These are phyloP conservation scores for Drosophila repleta DNA, from an alignment of 1,140 invertebrate genomes.

Conservation along the genomic window DNA sequence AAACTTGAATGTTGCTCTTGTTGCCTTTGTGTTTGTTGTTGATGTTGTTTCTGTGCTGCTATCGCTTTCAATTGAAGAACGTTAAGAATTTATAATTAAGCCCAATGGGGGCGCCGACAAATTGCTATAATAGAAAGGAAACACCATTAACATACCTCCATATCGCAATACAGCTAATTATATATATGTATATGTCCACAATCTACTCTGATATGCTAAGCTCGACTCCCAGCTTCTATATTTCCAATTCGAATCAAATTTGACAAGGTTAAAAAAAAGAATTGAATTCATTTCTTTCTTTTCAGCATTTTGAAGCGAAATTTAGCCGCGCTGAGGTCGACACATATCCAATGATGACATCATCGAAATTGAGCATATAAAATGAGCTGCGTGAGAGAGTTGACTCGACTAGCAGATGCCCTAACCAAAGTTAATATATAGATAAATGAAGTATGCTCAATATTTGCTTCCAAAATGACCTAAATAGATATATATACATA, in stretches of 20 bases:
- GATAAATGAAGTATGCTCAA: too few species aligned
- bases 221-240: not conserved
- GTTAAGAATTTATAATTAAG: conserved; percentile 28
- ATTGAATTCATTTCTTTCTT: conserved; percentile 5
- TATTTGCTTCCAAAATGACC: too few species aligned
- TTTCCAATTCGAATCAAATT: not conserved
- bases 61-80: conserved; percentile 51
- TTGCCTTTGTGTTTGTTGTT: conserved; percentile 3
- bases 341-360: conserved; percentile 33
- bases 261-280: not conserved
- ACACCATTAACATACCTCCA: conserved; percentile 1
- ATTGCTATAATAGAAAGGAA: conserved; percentile 4
- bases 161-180: too few species aligned
- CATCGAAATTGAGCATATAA: conserved; percentile 18
- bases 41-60: conserved; percentile 15
- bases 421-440: too few species aligned
- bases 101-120: conserved; percentile 29
- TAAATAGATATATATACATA: not conserved
- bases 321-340: conserved; percentile 9
- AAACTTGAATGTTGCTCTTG: not conserved
- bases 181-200: too few species aligned
- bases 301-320: not conserved
- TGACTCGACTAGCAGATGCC: not conserved
- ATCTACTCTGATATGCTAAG: not conserved
- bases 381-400: not conserved